Percentiles rank a stretch among this genome's conserved stretches.
Conservation (phyloP, 2,888 invertebrate genomes). For the Thumatha senex region DNA sequence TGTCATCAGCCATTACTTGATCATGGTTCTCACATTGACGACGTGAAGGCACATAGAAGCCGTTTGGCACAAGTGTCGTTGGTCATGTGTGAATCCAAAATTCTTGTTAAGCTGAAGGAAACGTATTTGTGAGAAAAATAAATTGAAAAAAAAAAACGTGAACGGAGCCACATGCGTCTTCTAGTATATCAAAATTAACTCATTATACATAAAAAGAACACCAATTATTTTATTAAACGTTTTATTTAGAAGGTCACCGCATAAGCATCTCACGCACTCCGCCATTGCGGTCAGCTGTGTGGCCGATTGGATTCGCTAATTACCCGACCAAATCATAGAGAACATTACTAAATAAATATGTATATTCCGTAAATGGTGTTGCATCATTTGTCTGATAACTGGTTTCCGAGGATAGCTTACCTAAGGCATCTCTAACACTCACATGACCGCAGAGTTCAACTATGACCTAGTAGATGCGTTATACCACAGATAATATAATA, state of each 20-base stretch:
- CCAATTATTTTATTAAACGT: not conserved
- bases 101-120: too few relatives aligned
- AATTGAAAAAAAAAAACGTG: too few relatives aligned
- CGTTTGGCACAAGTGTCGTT: too few relatives aligned
- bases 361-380: slow-evolving; percentile 4
- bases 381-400: slow-evolving; percentile 4
- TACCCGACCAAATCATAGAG: slow-evolving; percentile 7
- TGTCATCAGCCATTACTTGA: too few relatives aligned
- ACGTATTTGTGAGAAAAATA: too few relatives aligned
- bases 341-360: slow-evolving; percentile 4
- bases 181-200: too few relatives aligned
- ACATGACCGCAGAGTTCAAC: not conserved
- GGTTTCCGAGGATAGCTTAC: not conserved
- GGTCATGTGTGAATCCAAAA: too few relatives aligned
- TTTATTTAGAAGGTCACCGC: not conserved
- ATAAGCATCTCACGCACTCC: not conserved
- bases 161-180: too few relatives aligned
- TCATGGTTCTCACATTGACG: too few relatives aligned
- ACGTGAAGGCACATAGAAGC: too few relatives aligned
- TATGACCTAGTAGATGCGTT: not conserved
- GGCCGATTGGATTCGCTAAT: slow-evolving; percentile 4
- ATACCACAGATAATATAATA: too few relatives aligned
- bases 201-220: too few relatives aligned
- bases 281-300: not conserved
- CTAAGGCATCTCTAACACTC: not conserved